Base-by-base conservation (phyloP, 1,140 invertebrate species). In the Mylabris phalerata region DNA sequence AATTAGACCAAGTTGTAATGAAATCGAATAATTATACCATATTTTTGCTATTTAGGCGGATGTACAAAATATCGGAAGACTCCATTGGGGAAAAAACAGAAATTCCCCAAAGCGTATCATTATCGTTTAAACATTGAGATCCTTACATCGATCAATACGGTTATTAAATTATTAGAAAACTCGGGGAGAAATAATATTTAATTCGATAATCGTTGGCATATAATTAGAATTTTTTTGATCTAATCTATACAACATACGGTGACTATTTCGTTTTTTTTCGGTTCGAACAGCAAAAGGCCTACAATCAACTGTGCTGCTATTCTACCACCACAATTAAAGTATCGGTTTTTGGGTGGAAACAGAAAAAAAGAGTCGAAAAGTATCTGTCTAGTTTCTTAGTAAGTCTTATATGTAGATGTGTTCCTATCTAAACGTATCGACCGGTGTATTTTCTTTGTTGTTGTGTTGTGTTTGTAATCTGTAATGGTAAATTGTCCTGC, bases 401-500 rank as follows among this genome's bases (percentile, higher is more conserved):
- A n/a, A 7, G 3, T 42, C 5, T 40, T 42, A 42, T 42, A 42
- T 42, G 11, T 11, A n/a, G 9, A 42, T 42, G 9, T 42, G 1
- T 42, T 1, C 41, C 3, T n/a, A 11, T 42, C 4, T 10, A 42
- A 57, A 42, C 25, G 44, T 51, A 55, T 61, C 52, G 52, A 50
- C 9, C 41, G 46, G 55, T 38, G 47, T 38, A 25, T 57, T 49
- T 57, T 57, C 47, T 50, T 54, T 57, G 41, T 42, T 42, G 9
- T 10, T 42, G 4, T 42, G 41, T 46, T 61, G 54, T 61, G 59
- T 57, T 61, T 61, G 54, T 61, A 61, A 61, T 61, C 54, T 55
- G 57, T 61, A 43, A 19, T 19, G 60, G 60, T 62, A 62, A 62
- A 62, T 62, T 62, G 60, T 62, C 60, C 49, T 43, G 60, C 45